Evolutionary conservation across 1,140 invertebrate genomes (phyloP).

Genomic region (Cotesia glomerata): DNA sequence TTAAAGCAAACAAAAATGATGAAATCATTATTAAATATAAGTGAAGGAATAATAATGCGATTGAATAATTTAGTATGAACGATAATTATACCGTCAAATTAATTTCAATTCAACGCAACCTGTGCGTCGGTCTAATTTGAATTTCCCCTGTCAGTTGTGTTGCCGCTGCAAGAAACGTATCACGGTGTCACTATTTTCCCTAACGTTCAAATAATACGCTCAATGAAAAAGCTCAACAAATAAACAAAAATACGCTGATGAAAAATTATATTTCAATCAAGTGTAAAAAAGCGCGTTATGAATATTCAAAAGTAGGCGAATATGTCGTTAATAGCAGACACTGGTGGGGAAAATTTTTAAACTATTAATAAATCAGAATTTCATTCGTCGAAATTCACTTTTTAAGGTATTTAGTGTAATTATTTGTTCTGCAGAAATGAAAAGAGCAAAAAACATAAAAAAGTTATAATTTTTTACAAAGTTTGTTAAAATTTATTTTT

Average conservation of each 20-base stretch:
- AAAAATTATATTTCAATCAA: neutral
- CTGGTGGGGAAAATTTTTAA: too few species aligned
- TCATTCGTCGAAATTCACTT: too few species aligned
- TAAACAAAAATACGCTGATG: conserved; percentile 22
- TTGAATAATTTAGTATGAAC: conserved; percentile 24
- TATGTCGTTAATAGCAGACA: neutral
- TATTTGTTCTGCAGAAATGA: too few species aligned
- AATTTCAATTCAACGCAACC: conserved; percentile 63
- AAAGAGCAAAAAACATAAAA: too few species aligned
- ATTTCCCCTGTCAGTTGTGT: conserved; percentile 48
- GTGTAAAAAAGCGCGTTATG: neutral
- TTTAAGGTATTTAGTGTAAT: too few species aligned
- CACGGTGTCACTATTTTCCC: conserved; percentile 59
- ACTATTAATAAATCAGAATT: too few species aligned
- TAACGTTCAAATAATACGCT: conserved; percentile 57
- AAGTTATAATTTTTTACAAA: too few species aligned
- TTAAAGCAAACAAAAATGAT: neutral
- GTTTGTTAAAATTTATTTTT: too few species aligned
- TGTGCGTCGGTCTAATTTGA: conserved; percentile 60
- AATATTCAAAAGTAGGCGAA: neutral
- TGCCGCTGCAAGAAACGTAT: conserved; percentile 40
- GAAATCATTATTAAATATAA: neutral
- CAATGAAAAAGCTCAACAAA: conserved; percentile 28
- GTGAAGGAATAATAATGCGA: neutral
- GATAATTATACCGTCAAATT: conserved; percentile 61